Conservation (phyloP, 2,888 invertebrate genomes). For the Malthinus seriepunctatus region DNA sequence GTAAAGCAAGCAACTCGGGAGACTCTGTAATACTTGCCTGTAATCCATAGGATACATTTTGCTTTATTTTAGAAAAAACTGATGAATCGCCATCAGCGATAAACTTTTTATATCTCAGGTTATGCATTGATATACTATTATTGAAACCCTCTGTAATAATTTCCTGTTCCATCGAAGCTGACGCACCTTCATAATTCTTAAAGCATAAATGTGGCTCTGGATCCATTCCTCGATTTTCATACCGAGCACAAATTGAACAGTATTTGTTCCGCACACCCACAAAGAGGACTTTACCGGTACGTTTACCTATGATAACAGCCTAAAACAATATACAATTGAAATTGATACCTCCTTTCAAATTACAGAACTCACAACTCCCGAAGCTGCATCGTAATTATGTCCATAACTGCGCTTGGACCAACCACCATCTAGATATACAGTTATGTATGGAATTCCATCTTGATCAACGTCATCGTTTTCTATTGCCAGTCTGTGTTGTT, state of each 20-base stretch:
- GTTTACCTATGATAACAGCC: constrained; percentile 4
- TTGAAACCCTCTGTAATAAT: constrained; percentile 8
- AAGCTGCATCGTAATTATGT: constrained; percentile 23
- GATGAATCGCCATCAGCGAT: constrained; percentile 5
- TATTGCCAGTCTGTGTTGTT: constrained; percentile 13
- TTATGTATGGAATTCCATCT: constrained; percentile 20
- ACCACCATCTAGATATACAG: constrained; percentile 24
- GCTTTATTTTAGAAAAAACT: neutral
- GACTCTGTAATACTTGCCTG: neutral
- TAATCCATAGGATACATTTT: constrained; percentile 5
- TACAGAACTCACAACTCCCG: no score
- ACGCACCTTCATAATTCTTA: constrained; percentile 8
- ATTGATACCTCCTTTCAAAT: no score
- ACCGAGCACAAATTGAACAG: neutral
- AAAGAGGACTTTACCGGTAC: constrained; percentile 5
- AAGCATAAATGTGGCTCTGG: neutral
- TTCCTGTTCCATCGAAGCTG: constrained; percentile 7
- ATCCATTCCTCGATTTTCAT: neutral
- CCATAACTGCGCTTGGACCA: constrained; percentile 28
- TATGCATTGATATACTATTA: neutral
- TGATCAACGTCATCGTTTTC: constrained; percentile 9
- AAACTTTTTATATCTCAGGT: neutral
- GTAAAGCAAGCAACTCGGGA: no score
- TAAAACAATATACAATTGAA: no score
- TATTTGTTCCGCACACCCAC: constrained; percentile 9